A percentile compares a stretch with the other conserved stretches of the same genome.
phyloP scores from a whole-genome alignment of 1,140 invertebrate species.

The Pemphigus obesinymphae region DNA sequence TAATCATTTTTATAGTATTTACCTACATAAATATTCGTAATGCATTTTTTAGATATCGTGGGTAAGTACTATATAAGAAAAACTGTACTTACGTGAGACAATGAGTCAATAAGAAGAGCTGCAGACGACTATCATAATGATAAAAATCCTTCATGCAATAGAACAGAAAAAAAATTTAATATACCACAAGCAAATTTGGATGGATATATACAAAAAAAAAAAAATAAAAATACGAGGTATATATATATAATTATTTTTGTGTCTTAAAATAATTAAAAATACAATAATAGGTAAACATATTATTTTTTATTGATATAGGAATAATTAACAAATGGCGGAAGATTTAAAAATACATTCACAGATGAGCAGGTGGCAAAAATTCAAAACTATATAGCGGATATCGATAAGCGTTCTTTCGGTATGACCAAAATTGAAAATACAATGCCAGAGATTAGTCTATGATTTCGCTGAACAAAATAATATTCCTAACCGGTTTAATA shows the following conservation, averaged over 20 bases:
- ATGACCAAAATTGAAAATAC: neutral
- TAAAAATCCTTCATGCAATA: neutral
- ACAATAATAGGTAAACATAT: no score
- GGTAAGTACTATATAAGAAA: neutral
- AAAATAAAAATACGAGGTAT: no score
- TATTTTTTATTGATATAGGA: neutral
- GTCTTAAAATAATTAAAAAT: no score
- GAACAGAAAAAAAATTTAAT: neutral
- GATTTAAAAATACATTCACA: neutral
- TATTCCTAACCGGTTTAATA: conserved; percentile 21
- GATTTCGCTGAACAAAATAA: neutral
- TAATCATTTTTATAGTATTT: neutral
- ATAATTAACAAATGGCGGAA: neutral
- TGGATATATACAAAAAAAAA: neutral
- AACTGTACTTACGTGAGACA: neutral
- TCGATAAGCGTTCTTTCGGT: neutral
- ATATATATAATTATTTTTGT: no score
- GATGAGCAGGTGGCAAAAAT: neutral
- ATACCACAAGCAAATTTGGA: neutral
- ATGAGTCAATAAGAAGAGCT: neutral
- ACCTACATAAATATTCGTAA: neutral
- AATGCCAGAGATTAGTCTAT: neutral
- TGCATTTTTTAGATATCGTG: neutral
- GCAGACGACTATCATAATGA: neutral
- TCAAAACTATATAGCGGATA: neutral